Conservation (phyloP, 2,797 vertebrate genomes). For the Perodicticus potto region DNA sequence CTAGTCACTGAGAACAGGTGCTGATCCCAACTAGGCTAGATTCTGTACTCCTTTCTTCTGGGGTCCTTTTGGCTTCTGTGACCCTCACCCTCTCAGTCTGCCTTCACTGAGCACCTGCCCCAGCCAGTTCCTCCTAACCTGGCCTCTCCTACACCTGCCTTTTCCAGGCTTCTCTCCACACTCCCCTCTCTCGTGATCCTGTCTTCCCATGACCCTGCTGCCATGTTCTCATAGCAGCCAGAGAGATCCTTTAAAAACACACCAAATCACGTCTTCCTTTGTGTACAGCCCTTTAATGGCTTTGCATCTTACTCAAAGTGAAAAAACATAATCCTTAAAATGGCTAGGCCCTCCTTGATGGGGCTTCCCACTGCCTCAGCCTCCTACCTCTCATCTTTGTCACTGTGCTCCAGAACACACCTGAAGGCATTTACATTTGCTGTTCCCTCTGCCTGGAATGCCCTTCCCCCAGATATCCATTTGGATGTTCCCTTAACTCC, state of each 20-base stretch:
- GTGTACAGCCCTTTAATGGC: not conserved
- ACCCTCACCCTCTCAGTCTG: not conserved
- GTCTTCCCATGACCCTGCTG: not conserved
- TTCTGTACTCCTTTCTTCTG: not conserved
- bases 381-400: not conserved
- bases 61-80: not conserved
- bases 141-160: not conserved
- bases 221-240: not conserved
- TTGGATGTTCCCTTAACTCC: not conserved
- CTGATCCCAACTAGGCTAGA: not conserved
- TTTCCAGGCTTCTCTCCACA: not conserved
- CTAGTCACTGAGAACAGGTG: too few species aligned
- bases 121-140: not conserved
- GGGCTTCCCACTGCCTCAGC: not conserved
- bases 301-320: constrained; percentile 18
- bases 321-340: not conserved
- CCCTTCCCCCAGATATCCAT: not conserved
- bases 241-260: constrained; percentile 48
- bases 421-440: not conserved
- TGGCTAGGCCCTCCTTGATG: not conserved
- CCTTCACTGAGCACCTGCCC: not conserved
- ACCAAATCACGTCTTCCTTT: not conserved
- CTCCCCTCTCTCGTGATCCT: not conserved
- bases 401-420: not conserved
- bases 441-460: not conserved